A percentile compares a stretch with the other conserved stretches of the same genome.
These are phyloP conservation scores for Hemiscyllium ocellatum DNA, from an alignment of 2,113 vertebrate species.

Conservation along the genomic window DNA sequence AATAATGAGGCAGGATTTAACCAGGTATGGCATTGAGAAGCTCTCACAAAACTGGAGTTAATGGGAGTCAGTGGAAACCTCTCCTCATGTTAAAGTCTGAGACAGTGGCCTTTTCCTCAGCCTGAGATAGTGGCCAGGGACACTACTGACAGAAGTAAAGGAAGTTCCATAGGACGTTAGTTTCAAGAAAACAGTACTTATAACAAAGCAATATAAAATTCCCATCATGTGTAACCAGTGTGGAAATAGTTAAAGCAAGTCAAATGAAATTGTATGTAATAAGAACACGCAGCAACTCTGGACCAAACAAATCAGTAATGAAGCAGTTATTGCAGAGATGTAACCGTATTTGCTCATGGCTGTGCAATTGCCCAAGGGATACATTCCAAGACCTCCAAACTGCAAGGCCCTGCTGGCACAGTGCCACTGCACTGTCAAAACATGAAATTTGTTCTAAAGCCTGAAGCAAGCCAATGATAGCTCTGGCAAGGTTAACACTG, in stretches of 20 bases:
- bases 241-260: neutral
- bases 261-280: neutral
- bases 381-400: constrained; percentile 48
- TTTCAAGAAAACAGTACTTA: neutral
- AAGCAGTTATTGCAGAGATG: constrained; percentile 51
- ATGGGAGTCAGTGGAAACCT: too few relatives aligned
- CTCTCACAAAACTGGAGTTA: too few relatives aligned
- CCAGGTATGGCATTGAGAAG: too few relatives aligned
- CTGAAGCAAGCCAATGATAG: neutral
- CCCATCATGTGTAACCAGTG: neutral
- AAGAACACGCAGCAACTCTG: constrained; percentile 40
- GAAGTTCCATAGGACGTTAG: neutral
- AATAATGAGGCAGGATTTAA: too few relatives aligned
- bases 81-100: neutral
- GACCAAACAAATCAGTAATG: constrained; percentile 53
- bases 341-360: constrained; percentile 51
- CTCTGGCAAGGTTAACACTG: neutral
- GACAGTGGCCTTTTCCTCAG: neutral
- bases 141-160: neutral
- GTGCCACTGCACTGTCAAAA: constrained; percentile 42
- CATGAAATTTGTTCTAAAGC: neutral
- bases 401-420: constrained; percentile 53
- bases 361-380: constrained; percentile 51
- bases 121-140: neutral
- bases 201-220: neutral